Percentiles rank a stretch among this genome's conserved stretches.
These are phyloP conservation scores for Elaeidobius kamerunicus DNA, from an alignment of 2,888 invertebrate species.

Conservation along the genomic window DNA sequence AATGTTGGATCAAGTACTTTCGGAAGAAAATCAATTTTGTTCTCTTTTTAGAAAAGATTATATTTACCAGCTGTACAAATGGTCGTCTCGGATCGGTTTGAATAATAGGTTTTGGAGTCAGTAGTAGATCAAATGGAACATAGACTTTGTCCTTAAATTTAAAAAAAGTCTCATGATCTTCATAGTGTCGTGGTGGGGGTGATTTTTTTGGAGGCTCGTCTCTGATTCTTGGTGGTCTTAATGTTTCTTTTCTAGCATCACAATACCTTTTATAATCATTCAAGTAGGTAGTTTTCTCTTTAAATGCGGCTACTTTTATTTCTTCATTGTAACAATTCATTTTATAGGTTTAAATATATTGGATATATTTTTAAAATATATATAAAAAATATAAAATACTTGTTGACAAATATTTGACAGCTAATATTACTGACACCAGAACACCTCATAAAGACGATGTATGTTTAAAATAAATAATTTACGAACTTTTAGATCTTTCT, in stretches of 20 bases:
- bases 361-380: too few relatives aligned
- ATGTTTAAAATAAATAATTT: too few relatives aligned
- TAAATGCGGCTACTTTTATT: constrained; percentile 39
- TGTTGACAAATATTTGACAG: too few relatives aligned
- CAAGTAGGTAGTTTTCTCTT: constrained; percentile 40
- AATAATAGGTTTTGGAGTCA: constrained; percentile 42
- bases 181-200: constrained; percentile 25
- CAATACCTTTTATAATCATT: constrained; percentile 41
- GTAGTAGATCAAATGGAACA: constrained; percentile 44
- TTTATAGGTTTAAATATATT: too few relatives aligned
- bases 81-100: constrained; percentile 39
- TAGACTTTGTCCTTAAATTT: constrained; percentile 37
- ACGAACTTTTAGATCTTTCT: too few relatives aligned
- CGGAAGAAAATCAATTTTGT: too few relatives aligned
- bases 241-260: constrained; percentile 17
- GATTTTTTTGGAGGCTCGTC: constrained; percentile 32
- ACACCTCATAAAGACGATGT: too few relatives aligned
- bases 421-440: too few relatives aligned
- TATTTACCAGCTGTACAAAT: constrained; percentile 34
- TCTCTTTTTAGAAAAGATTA: too few relatives aligned
- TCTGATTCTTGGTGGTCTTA: constrained; percentile 31
- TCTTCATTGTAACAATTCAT: constrained; percentile 38
- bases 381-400: too few relatives aligned
- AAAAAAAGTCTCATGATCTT: constrained; percentile 42
- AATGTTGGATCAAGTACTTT: too few relatives aligned